Conservation (phyloP, 2,888 invertebrate species). For the Unio delphinus region DNA sequence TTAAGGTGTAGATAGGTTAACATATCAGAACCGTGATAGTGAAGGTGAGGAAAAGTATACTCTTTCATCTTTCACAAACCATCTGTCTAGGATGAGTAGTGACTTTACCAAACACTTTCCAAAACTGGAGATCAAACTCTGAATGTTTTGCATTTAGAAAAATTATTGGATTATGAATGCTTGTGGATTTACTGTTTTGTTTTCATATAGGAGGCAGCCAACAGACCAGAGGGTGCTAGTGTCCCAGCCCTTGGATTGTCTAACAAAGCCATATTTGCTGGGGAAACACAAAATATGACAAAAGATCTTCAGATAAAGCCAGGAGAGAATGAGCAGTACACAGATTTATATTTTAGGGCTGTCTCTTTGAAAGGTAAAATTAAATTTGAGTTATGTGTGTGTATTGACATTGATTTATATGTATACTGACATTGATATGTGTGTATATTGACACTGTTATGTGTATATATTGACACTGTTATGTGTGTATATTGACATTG, state of each 20-base stretch:
- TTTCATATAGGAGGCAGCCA: constrained; percentile 34
- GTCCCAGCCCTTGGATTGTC: constrained; percentile 96
- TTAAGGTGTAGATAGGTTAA: too few species aligned
- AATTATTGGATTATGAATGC: not conserved
- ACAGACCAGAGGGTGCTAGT: constrained; percentile 81
- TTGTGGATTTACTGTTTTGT: not conserved
- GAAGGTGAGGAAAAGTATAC: too few species aligned
- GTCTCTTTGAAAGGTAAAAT: constrained; percentile 48
- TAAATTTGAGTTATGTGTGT: not conserved
- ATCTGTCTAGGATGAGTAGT: too few species aligned
- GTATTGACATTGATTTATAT: not conserved
- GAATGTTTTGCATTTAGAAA: too few species aligned
- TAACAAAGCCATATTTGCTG: constrained; percentile 88
- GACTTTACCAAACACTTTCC: too few species aligned
- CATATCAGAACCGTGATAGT: too few species aligned
- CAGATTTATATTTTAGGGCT: constrained; percentile 79
- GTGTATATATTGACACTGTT: too few species aligned
- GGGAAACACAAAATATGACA: constrained; percentile 21
- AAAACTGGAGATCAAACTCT: too few species aligned
- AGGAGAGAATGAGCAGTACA: constrained; percentile 76
- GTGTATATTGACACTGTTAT: too few species aligned
- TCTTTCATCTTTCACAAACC: too few species aligned
- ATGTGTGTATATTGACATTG: too few species aligned
- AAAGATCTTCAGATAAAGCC: constrained; percentile 63
- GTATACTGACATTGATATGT: too few species aligned